These are phyloP conservation scores for Peromyscus nudipes DNA, from an alignment of 2,797 vertebrate species.

Conservation along the genomic window DNA sequence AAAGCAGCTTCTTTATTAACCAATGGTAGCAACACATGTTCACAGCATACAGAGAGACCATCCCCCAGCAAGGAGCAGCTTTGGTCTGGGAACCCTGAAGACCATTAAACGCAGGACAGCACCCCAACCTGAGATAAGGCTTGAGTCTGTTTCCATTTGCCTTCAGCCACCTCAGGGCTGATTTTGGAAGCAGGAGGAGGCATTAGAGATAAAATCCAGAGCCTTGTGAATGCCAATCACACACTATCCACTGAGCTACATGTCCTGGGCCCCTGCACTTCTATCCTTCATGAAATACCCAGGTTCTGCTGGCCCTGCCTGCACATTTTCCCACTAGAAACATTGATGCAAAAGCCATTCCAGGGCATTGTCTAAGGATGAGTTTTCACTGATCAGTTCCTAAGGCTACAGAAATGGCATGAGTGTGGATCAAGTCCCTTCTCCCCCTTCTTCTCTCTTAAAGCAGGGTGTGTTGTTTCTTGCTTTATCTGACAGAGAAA, in stretches of 20 bases:
- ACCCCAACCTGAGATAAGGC: background rate
- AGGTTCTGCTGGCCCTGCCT: background rate
- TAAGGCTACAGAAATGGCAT: background rate
- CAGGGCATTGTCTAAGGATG: background rate
- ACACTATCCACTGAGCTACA: background rate
- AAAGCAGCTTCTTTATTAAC: too few relatives aligned
- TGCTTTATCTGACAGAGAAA: background rate
- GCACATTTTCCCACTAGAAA: background rate
- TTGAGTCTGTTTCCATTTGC: background rate
- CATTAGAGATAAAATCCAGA: background rate
- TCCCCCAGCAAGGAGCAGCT: background rate
- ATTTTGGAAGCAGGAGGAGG: too few relatives aligned
- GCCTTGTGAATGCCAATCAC: background rate
- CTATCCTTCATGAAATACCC: conserved; percentile 7
- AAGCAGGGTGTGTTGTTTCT: background rate
- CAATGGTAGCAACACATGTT: too few relatives aligned
- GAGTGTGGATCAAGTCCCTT: background rate
- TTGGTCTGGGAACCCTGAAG: background rate
- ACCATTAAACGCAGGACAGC: background rate
- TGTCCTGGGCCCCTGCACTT: background rate
- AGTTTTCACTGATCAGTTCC: conserved; percentile 32
- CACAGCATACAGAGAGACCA: too few relatives aligned
- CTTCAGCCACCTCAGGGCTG: background rate
- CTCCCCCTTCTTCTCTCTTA: background rate
- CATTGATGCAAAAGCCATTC: conserved; percentile 1